These are phyloP conservation scores for Propithecus coquereli DNA, from an alignment of 2,113 vertebrate species.

Conservation along the genomic window DNA sequence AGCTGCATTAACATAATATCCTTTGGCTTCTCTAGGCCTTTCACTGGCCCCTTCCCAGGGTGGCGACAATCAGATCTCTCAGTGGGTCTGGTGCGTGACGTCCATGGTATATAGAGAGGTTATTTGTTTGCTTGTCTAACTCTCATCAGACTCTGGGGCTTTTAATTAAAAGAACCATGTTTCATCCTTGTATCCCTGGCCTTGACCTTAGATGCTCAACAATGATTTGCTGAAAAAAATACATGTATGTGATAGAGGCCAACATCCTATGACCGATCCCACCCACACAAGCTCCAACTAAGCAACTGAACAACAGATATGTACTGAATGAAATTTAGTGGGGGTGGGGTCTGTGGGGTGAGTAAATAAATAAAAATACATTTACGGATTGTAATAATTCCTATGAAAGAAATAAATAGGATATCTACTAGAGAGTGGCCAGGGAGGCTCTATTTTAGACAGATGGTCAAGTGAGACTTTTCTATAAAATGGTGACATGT, in stretches of 20 bases:
- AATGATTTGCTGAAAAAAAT: not conserved
- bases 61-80: rapidly evolving
- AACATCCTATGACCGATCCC: not conserved
- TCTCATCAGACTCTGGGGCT: not conserved
- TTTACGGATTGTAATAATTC: not conserved
- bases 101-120: rapidly evolving
- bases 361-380: not conserved
- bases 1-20: rapidly evolving
- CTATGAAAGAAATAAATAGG: not conserved
- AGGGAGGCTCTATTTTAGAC: not conserved
- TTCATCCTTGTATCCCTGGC: not conserved
- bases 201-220: not conserved
- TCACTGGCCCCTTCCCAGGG: not conserved
- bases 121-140: not conserved
- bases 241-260: not conserved
- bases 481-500: not conserved
- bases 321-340: not conserved
- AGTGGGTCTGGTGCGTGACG: no score
- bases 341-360: no score
- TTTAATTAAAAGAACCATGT: not conserved
- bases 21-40: not conserved
- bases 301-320: not conserved
- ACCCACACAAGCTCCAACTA: not conserved
- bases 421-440: not conserved
- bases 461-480: not conserved